Percentiles rank a stretch among this genome's conserved stretches.
Conservation (phyloP, 2,888 invertebrate species). For the Polymixis lichenea region DNA sequence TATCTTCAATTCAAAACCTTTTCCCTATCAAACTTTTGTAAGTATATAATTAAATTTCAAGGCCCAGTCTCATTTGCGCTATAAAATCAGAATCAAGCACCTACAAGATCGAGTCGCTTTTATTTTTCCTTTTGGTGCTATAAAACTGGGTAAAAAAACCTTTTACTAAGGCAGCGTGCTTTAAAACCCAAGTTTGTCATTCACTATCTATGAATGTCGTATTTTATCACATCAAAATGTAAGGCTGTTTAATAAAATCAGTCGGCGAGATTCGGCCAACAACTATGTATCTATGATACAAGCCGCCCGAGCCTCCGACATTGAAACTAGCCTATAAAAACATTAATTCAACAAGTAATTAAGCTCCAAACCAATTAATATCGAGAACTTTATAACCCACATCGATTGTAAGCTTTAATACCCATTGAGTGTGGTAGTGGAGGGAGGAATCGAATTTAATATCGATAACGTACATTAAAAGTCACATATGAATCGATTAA, state of each 20-base stretch:
- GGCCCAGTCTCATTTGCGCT: neutral
- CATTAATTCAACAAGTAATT: conserved; percentile 69
- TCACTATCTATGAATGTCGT: conserved; percentile 36
- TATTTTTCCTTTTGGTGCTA: neutral
- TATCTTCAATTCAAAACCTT: neutral
- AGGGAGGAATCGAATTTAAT: conserved; percentile 56
- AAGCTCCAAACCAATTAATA: conserved; percentile 69
- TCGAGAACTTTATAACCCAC: conserved; percentile 67
- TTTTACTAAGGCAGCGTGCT: conserved; percentile 29
- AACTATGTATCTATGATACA: conserved; percentile 30
- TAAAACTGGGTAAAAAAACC: conserved; percentile 31
- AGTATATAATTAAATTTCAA: neutral
- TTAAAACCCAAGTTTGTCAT: conserved; percentile 26
- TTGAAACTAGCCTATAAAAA: conserved; percentile 54
- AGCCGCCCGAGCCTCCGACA: conserved; percentile 30
- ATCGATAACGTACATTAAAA: conserved; percentile 64
- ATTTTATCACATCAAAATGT: conserved; percentile 40
- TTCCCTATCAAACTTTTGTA: neutral
- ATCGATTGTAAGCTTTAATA: conserved; percentile 63
- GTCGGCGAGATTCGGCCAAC: neutral
- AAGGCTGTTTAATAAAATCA: conserved; percentile 50
- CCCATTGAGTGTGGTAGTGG: conserved; percentile 40
- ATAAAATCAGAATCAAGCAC: conserved; percentile 9
- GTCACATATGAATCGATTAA: conserved; percentile 63
- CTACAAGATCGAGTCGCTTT: neutral